Base-by-base conservation (phyloP, 2,797 vertebrate genomes). In the Melopsittacus undulatus region DNA sequence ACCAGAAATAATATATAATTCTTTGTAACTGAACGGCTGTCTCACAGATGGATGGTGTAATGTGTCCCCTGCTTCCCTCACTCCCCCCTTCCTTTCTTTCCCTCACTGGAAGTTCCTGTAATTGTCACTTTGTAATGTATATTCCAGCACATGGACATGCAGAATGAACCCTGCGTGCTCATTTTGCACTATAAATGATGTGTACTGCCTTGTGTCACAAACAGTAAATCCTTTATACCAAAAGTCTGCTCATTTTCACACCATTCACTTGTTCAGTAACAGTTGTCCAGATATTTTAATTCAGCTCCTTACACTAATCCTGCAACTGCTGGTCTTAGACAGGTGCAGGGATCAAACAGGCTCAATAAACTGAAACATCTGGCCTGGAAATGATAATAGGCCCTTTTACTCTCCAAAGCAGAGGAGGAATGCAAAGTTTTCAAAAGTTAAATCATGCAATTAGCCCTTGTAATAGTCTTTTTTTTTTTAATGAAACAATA, bases 291-390 rank as follows among this genome's bases (percentile, higher is more conserved):
- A 98, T 97, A 98, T 98, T 97, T 97, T 96, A 97, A 98, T 97
- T 97, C 97, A 95, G 86, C 95, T 97, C 96, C 95, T 97, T 98
- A 97, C 94, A 78, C 96, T 98, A 98, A 98, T 98, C 98, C 98
- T 96, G 95, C 98, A 98, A 98, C 98, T 98, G 98, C 98, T 98
- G 97, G 96, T 96, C 89, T 92, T 75, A 96, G 97, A 98, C 98
- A 98, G 98, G 98, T 98, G 98, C 98, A 98, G 97, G 98, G 98
- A 98, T 98, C 98, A 98, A 98, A 97, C 96, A 89, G 94, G 97
- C 97, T 98, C 98, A 97, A 96, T 97, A 98, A 98, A 98, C 97
- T 96, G 96, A 98, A 98, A 98, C 98, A 98, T 98, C 98, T 98
- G 98, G 98, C 96, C 96, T 96, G 75, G 86, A 97, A 97, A 96